These are phyloP conservation scores for Neelides folsomi DNA, from an alignment of 2,888 invertebrate species.

Conservation along the genomic window DNA sequence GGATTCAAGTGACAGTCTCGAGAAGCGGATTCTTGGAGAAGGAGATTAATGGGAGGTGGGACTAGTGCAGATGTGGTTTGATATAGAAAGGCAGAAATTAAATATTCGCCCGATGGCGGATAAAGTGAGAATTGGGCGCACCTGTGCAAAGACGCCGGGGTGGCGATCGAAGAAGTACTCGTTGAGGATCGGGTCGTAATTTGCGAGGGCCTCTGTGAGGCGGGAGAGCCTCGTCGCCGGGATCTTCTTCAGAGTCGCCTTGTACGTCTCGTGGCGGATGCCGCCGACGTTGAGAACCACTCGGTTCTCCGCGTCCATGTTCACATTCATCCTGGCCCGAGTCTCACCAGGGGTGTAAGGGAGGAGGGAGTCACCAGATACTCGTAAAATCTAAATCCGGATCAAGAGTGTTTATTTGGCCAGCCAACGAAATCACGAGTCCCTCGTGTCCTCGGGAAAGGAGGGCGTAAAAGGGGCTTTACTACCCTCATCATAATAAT, in stretches of 20 bases:
- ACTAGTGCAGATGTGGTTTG: not conserved
- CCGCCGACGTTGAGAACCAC: slow-evolving; percentile 98
- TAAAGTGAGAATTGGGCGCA: slow-evolving; percentile 36
- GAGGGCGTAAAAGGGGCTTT: too few species aligned
- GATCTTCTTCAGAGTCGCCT: slow-evolving; percentile 86
- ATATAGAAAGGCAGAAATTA: not conserved
- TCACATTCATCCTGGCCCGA: slow-evolving; percentile 62
- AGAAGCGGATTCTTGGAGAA: too few species aligned
- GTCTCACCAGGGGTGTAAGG: not conserved
- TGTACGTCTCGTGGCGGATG: slow-evolving; percentile 92
- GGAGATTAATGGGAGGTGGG: too few species aligned
- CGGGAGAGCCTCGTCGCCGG: slow-evolving; percentile 88
- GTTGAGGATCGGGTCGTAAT: slow-evolving; percentile 97
- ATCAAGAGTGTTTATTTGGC: not conserved
- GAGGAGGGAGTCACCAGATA: slow-evolving; percentile 4
- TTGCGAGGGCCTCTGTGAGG: slow-evolving; percentile 90
- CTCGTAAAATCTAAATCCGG: slow-evolving; percentile 14
- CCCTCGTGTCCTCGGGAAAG: too few species aligned
- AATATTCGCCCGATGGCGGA: not conserved
- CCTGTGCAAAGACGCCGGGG: slow-evolving; percentile 92
- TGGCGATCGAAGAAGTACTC: slow-evolving; percentile 99
- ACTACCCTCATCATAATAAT: too few species aligned
- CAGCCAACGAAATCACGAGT: too few species aligned
- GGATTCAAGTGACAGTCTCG: too few species aligned
- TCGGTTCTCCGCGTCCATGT: slow-evolving; percentile 95